A percentile compares a stretch with the other conserved stretches of the same genome.
Evolutionary conservation across 2,888 invertebrate genomes (phyloP).

Genomic region (Charanyca ferruginea): DNA sequence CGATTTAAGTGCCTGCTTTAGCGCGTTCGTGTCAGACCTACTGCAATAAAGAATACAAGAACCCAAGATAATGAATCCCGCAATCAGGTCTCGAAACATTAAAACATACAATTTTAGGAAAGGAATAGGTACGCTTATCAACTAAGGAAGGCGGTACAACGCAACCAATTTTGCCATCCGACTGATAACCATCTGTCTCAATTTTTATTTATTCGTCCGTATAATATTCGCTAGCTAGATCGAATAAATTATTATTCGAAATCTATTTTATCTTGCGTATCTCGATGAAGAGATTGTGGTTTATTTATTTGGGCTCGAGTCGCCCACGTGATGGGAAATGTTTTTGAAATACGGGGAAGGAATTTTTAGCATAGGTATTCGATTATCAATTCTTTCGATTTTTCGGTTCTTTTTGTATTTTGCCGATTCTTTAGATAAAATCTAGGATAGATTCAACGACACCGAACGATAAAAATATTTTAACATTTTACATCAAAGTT

Average conservation of each 20-base stretch:
- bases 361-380: slow-evolving; percentile 28
- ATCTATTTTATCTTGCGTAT: slow-evolving; percentile 79
- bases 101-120: slow-evolving; percentile 52
- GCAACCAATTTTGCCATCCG: slow-evolving; percentile 75
- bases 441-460: slow-evolving; percentile 10
- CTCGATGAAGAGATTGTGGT: slow-evolving; percentile 73
- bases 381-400: slow-evolving; percentile 1
- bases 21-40: background rate
- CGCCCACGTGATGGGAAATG: slow-evolving; percentile 66
- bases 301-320: slow-evolving; percentile 75
- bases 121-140: slow-evolving; percentile 62
- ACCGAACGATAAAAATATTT: slow-evolving; percentile 21
- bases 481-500: background rate
- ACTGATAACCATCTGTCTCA: slow-evolving; percentile 77
- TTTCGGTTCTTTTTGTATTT: slow-evolving; percentile 15
- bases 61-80: slow-evolving; percentile 26
- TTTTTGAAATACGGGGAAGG: slow-evolving; percentile 36
- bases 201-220: slow-evolving; percentile 81
- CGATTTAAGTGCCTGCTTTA: too few relatives aligned
- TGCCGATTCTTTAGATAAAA: slow-evolving; percentile 7
- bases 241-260: slow-evolving; percentile 78
- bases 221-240: slow-evolving; percentile 79
- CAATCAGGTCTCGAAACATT: slow-evolving; percentile 34
- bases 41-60: background rate
- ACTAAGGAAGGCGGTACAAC: slow-evolving; percentile 68